These are phyloP conservation scores for Malurus cyaneus DNA, from an alignment of 2,113 vertebrate genomes.

Conservation along the genomic window DNA sequence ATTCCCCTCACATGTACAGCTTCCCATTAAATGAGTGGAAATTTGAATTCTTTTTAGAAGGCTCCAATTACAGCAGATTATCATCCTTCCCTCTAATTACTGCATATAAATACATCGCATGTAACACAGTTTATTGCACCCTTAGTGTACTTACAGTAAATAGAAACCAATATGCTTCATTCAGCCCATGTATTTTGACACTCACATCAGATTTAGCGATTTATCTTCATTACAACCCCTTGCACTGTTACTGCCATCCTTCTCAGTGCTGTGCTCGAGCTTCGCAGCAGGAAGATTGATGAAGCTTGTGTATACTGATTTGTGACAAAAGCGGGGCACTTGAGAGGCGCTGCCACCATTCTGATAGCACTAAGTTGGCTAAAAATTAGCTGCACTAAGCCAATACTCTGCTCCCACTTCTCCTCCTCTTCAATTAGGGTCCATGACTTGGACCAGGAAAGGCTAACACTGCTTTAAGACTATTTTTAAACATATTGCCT, in stretches of 20 bases:
- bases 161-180: slow-evolving; percentile 1
- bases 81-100: slow-evolving; percentile 45
- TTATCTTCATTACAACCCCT: slow-evolving; percentile 46
- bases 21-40: not conserved
- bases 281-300: slow-evolving; percentile 37
- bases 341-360: slow-evolving; percentile 10
- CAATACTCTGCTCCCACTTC: not conserved
- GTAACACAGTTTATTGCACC: slow-evolving; percentile 18
- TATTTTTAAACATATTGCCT: not conserved
- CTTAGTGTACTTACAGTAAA: slow-evolving; percentile 50
- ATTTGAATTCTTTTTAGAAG: slow-evolving; percentile 17
- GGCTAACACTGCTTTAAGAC: not conserved
- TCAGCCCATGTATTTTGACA: slow-evolving; percentile 32
- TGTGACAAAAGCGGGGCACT: slow-evolving; percentile 24
- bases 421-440: slow-evolving; percentile 31
- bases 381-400: slow-evolving; percentile 20
- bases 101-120: slow-evolving; percentile 1
- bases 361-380: slow-evolving; percentile 3
- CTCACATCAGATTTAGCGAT: not conserved
- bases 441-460: not conserved
- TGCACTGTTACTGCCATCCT: slow-evolving; percentile 22
- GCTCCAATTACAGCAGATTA: slow-evolving; percentile 43
- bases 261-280: not conserved
- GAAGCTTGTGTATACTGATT: slow-evolving; percentile 23
- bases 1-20: not conserved